Evolutionary conservation across 2,797 vertebrate genomes (phyloP), one percentile per base, ranked within the genome.

Genomic region (Diplodus sargus): DNA sequence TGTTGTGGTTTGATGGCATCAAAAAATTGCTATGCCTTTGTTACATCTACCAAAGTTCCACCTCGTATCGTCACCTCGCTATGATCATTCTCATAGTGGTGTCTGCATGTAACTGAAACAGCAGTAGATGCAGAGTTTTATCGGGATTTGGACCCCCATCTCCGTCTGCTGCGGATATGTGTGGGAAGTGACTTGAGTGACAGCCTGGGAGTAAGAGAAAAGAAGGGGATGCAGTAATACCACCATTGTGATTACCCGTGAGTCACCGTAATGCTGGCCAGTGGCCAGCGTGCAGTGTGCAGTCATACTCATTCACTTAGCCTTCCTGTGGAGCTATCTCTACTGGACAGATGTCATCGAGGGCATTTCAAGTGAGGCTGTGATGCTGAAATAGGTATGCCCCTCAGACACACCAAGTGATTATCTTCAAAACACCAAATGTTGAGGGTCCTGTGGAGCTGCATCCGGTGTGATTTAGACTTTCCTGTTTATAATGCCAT

Each of bases 361-460:
- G 79, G 22, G 42, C 56, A 56, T 83, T 89, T 86, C 15, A 79
- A 64, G 51, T 43, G 70, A 82, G 70, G 73, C 72, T 62, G 56
- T 63, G 72, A 76, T 76, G 58, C 78, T 54, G 69, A 79, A 83
- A 81, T 64, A 69, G 62, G 42, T 23, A 4, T 75, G 54, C 43
- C 10, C 43, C 53, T 70, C 69, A 65, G 49, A 78, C 57, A 52
- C 53, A 7, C 22, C n/a, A 9, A 8, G 8, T 2, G 4, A 83
- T 81, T 88, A 91, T 90, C 90, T 91, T 77, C 70, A 87, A 81
- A 84, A 72, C 23, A 6, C 54, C 84, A 90, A 85, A 88, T 62
- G 76, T 82, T 60, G 43, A 6, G 47, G 28, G 39, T 28, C 22
- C 25, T 39, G 65, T n/a, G 4, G 61, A 69, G 68, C 76, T 73